A percentile compares a stretch with the other conserved stretches of the same genome.
Evolutionary conservation across 2,888 invertebrate genomes (phyloP).

Genomic region (Mesorhabditis sp.): DNA sequence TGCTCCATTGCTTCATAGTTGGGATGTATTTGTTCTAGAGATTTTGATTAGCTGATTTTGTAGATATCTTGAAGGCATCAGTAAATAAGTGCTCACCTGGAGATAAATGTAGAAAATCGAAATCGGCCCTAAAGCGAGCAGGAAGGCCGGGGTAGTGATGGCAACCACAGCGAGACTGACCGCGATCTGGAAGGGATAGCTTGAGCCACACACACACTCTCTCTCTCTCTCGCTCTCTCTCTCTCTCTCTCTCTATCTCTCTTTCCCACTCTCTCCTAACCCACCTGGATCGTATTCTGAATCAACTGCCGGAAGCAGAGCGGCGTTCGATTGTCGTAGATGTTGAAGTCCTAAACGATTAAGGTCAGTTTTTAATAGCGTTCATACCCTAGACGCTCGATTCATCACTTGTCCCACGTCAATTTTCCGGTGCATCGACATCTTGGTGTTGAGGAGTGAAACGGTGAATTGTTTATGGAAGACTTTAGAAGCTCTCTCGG

Average conservation of each 20-base stretch:
- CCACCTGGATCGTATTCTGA: not conserved
- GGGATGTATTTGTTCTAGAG: not conserved
- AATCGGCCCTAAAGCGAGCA: not conserved
- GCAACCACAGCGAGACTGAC: not conserved
- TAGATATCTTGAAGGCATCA: no score
- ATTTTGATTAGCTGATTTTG: not conserved
- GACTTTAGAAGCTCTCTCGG: constrained; percentile 6
- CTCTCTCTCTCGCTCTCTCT: no score
- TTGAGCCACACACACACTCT: no score
- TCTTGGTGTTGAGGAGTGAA: not conserved
- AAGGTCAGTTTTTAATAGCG: no score
- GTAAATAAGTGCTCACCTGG: not conserved
- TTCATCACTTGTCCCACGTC: constrained; percentile 4
- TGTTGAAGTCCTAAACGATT: not conserved
- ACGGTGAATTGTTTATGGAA: constrained; percentile 4
- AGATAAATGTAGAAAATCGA: not conserved
- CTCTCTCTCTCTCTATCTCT: no score
- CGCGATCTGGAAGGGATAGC: not conserved
- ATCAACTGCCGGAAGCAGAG: not conserved
- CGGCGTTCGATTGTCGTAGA: not conserved
- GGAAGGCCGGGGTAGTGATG: not conserved
- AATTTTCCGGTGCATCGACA: not conserved
- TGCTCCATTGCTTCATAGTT: not conserved
- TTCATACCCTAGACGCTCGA: not conserved
- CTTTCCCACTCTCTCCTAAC: not conserved